phyloP scores from a whole-genome alignment of 2,113 vertebrate species.

The Cynoglossus semilaevis region DNA sequence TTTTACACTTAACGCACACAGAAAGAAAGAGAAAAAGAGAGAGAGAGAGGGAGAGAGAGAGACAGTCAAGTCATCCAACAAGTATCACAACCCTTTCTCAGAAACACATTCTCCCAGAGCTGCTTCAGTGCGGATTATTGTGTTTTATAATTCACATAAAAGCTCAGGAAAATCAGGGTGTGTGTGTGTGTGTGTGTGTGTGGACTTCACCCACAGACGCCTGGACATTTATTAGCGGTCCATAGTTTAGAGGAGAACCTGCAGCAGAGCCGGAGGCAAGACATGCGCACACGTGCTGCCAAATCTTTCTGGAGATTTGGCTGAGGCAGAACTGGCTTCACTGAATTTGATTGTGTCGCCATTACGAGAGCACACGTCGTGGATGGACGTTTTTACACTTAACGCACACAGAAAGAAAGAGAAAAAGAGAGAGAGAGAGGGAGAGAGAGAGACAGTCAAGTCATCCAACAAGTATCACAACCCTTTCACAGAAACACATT shows the following conservation, averaged over 20 bases:
- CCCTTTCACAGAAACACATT: conserved; percentile 7
- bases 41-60: not conserved
- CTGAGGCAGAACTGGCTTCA: not conserved
- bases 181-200: not conserved
- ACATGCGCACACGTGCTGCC: conserved; percentile 13
- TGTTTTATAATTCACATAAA: not conserved
- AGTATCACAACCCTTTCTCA: not conserved
- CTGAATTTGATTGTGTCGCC: not conserved
- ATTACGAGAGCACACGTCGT: not conserved
- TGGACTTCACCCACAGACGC: not conserved
- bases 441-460: not conserved
- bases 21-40: too few species aligned
- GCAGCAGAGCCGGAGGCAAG: not conserved
- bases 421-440: too few species aligned
- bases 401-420: too few species aligned
- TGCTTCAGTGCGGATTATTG: not conserved
- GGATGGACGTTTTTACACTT: not conserved
- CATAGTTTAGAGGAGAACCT: not conserved
- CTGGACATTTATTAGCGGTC: not conserved
- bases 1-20: not conserved
- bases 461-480: not conserved
- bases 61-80: not conserved
- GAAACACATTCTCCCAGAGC: conserved; percentile 10
- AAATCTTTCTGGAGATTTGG: not conserved
- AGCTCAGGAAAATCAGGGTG: not conserved